These are phyloP conservation scores for Acrossocheilus wenchowensis DNA, from an alignment of 2,797 vertebrate species.

Conservation along the genomic window DNA sequence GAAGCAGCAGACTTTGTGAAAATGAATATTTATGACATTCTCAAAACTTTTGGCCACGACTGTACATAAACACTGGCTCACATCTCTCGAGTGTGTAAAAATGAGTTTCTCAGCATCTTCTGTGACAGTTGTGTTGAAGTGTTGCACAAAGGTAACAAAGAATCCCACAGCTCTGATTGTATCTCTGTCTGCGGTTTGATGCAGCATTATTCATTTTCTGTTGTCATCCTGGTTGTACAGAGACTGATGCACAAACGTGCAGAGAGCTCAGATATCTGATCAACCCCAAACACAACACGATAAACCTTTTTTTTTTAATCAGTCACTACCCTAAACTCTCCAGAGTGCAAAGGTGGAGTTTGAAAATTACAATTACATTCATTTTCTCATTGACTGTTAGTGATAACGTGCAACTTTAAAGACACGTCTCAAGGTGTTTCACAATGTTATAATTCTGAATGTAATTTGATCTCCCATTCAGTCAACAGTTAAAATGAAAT, in stretches of 20 bases:
- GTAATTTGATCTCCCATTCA: not conserved
- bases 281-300: slow-evolving; percentile 5
- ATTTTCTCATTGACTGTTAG: slow-evolving; percentile 17
- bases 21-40: too few relatives aligned
- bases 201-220: slow-evolving; percentile 11
- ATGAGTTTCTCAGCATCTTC: not conserved
- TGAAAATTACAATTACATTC: not conserved
- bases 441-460: not conserved
- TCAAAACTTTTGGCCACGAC: too few relatives aligned
- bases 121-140: not conserved
- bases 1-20: too few relatives aligned
- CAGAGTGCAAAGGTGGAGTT: not conserved
- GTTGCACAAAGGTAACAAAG: slow-evolving; percentile 1
- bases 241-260: not conserved
- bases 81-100: not conserved
- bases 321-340: not conserved
- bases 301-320: slow-evolving; percentile 10
- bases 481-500: not conserved
- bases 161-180: slow-evolving; percentile 1
- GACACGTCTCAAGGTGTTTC: not conserved
- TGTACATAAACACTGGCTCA: not conserved
- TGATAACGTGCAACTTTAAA: not conserved
- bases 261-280: not conserved
- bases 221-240: slow-evolving; percentile 12
- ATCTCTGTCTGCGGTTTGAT: slow-evolving; percentile 6